Evolutionary conservation across 1,140 invertebrate species (phyloP).

Genomic region (Euura lappo): DNA sequence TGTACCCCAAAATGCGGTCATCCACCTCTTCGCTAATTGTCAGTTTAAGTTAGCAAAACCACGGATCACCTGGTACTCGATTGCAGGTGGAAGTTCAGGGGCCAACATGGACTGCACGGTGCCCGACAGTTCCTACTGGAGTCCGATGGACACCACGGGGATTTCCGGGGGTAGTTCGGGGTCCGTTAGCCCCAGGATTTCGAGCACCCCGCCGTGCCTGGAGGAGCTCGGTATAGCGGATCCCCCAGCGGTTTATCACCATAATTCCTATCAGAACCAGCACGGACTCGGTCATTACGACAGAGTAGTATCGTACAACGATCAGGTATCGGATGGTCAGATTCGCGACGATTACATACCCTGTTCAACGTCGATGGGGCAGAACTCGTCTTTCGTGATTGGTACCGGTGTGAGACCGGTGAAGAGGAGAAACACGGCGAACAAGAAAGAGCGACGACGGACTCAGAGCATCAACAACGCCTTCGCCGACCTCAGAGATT

Average conservation of each 20-base stretch:
- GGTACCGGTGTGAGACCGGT: conserved; percentile 34
- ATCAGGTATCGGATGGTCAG: neutral
- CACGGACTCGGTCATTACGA: neutral
- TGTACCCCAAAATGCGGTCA: too few species aligned
- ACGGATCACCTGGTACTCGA: neutral
- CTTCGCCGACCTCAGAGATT: conserved; percentile 88
- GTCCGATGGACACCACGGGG: conserved; percentile 2
- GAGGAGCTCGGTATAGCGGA: conserved; percentile 5
- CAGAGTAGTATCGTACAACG: neutral
- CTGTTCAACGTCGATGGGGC: neutral
- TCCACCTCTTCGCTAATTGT: too few species aligned
- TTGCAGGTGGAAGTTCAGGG: neutral
- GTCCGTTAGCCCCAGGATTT: neutral
- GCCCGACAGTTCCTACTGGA: neutral
- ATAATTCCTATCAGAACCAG: neutral
- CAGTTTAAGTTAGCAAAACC: neutral
- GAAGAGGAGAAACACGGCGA: conserved; percentile 81
- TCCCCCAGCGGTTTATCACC: neutral
- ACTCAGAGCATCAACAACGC: conserved; percentile 96
- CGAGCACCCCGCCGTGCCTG: neutral
- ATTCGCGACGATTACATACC: neutral
- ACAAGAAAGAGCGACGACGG: conserved; percentile 90
- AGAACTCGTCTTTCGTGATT: neutral
- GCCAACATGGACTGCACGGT: neutral
- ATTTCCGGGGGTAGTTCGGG: conserved; percentile 1